phyloP scores from a whole-genome alignment of 2,113 vertebrate species.

The Bubalus kerabau region DNA sequence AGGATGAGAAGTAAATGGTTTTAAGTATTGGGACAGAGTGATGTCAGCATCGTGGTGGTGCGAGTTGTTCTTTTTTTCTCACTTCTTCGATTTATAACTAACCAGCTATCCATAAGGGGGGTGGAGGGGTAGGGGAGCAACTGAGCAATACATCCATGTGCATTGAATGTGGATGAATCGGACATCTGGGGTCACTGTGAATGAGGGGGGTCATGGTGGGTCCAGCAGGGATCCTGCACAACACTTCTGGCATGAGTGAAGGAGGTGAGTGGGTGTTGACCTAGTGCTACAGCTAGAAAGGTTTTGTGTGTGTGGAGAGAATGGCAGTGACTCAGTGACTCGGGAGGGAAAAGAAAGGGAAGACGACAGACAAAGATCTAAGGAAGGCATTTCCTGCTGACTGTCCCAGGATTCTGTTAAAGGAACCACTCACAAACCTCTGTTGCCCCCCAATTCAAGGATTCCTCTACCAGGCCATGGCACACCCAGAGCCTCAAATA shows the following conservation, averaged over 20 bases:
- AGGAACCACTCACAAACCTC: not conserved
- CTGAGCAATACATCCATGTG: not conserved
- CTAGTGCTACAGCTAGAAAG: not conserved
- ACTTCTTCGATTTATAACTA: not conserved
- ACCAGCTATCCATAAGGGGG: not conserved
- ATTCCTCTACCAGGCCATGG: not conserved
- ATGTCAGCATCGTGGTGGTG: not conserved
- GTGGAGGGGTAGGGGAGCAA: not conserved
- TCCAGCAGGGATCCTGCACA: not conserved
- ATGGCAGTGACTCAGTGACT: not conserved
- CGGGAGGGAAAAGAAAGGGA: not conserved
- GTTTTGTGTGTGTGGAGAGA: not conserved
- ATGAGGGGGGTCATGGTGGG: not conserved
- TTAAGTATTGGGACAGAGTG: not conserved
- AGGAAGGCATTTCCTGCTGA: not conserved
- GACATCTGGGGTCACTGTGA: not conserved
- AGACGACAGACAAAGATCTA: not conserved
- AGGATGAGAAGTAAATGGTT: not conserved
- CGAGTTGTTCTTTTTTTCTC: not conserved
- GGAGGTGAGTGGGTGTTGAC: not conserved
- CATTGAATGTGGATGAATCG: rapidly evolving
- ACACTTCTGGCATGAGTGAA: too few species aligned
- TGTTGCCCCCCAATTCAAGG: rapidly evolving
- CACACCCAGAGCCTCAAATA: not conserved
- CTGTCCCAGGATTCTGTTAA: not conserved